Base-by-base conservation (phyloP, 2,888 invertebrate species). In the Chydorus sphaericus region DNA sequence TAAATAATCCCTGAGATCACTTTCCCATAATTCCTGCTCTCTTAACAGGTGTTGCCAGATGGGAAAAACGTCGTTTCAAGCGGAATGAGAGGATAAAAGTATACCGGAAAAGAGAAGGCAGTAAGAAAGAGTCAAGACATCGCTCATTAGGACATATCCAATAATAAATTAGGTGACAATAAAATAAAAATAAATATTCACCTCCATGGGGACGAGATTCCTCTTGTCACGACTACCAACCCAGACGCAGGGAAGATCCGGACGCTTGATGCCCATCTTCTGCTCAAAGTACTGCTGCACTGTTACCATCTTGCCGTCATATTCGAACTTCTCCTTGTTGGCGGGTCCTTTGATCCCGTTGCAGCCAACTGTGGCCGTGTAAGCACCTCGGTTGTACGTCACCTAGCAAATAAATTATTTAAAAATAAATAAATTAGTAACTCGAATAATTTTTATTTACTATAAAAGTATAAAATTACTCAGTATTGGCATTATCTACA, bases 131-230 rank as follows among this genome's bases (percentile, higher is more conserved):
- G n/a, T n/a, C n/a, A n/a, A n/a, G n/a, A n/a, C n/a, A n/a, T n/a
- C n/a, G n/a, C n/a, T n/a, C n/a, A n/a, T n/a, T n/a, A n/a, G n/a
- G n/a, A n/a, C n/a, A n/a, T n/a, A n/a, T n/a, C n/a, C n/a, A n/a
- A n/a, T n/a, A n/a, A n/a, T n/a, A 10, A 44, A 44, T 26, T 7
- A 14, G 14, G 16, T 7, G 20, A 14, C 6, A 38, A 38, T 16
- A n/a, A 5, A 39, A 39, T 16, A 6, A 7, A 16, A n/a, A 7
- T n/a, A 36, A 36, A 16, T 16, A 39, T 65, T 65, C 63, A 78
- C 78, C 70, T 96, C 96, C 37, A 84, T 70, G 0, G 96, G 96
- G 56, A 93, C 74, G 63, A 80, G 81, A 49, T 89, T 84, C 59
- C 76, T 79, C 63, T 80, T 83, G 11, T 72, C 68, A 10, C 36